phyloP scores from a whole-genome alignment of 2,888 invertebrate species.

The Steinernema scapterisci region DNA sequence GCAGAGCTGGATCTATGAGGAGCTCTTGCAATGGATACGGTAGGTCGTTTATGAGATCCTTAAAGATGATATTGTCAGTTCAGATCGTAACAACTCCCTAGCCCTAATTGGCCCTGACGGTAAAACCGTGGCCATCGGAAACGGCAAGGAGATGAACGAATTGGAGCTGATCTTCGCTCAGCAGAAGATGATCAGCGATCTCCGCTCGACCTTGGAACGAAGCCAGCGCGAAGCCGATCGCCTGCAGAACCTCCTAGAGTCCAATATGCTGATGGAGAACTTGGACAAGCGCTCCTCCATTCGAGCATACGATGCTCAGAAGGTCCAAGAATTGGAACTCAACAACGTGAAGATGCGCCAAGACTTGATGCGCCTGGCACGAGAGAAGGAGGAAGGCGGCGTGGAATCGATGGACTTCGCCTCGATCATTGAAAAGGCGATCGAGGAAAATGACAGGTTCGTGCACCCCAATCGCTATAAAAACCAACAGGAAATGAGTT shows the following conservation, averaged over 20 bases:
- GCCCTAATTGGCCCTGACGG: not conserved
- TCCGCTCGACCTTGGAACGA: conserved; percentile 35
- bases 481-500: not conserved
- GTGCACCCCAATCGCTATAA: not conserved
- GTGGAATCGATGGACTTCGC: conserved; percentile 41
- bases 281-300: conserved; percentile 51
- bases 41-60: not conserved
- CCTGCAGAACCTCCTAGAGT: conserved; percentile 48
- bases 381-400: conserved; percentile 39
- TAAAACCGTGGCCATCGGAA: not conserved
- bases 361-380: conserved; percentile 45
- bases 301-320: conserved; percentile 46
- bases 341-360: conserved; percentile 45
- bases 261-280: conserved; percentile 48
- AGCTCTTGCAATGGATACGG: conserved; percentile 37
- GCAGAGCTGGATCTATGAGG: conserved; percentile 38
- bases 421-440: conserved; percentile 46
- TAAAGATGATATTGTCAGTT: not conserved
- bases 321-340: conserved; percentile 46
- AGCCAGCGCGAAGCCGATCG: conserved; percentile 50
- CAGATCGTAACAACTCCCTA: conserved; percentile 21
- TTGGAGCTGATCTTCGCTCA: conserved; percentile 53
- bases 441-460: conserved; percentile 54
- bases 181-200: conserved; percentile 52
- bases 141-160: conserved; percentile 38